phyloP scores from a whole-genome alignment of 2,888 invertebrate species.

The Trissolcus brochymenae region DNA sequence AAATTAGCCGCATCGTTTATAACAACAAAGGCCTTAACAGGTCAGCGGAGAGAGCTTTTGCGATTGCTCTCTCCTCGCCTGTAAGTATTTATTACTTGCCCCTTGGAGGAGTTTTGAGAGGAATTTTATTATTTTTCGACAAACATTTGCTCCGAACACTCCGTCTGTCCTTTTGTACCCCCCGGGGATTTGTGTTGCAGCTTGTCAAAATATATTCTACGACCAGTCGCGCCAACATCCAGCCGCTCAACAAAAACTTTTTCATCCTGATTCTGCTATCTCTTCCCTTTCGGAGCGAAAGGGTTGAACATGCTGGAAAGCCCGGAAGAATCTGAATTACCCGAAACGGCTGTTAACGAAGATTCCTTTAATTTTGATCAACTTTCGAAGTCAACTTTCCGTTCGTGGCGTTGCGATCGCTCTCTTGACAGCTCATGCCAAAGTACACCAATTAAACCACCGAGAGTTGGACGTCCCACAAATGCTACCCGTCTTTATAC shows the following conservation, averaged over 20 bases:
- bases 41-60: background rate
- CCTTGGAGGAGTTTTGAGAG: background rate
- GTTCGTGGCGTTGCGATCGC: too few species aligned
- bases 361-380: too few species aligned
- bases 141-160: background rate
- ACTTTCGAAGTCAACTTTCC: too few species aligned
- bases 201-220: too few species aligned
- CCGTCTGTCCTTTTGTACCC: conserved; percentile 6
- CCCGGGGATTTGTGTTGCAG: conserved; percentile 1
- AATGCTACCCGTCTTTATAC: background rate
- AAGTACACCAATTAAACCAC: background rate
- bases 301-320: conserved; percentile 2
- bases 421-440: too few species aligned
- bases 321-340: background rate
- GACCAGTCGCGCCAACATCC: too few species aligned
- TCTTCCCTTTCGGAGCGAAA: conserved; percentile 3
- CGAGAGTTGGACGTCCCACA: background rate
- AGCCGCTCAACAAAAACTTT: background rate
- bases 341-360: background rate
- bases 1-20: background rate
- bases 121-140: background rate
- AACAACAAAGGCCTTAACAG: background rate
- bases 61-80: too few species aligned
- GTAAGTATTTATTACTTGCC: too few species aligned
- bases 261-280: background rate